phyloP scores from a whole-genome alignment of 2,888 invertebrate genomes.

The Eupeodes luniger region DNA sequence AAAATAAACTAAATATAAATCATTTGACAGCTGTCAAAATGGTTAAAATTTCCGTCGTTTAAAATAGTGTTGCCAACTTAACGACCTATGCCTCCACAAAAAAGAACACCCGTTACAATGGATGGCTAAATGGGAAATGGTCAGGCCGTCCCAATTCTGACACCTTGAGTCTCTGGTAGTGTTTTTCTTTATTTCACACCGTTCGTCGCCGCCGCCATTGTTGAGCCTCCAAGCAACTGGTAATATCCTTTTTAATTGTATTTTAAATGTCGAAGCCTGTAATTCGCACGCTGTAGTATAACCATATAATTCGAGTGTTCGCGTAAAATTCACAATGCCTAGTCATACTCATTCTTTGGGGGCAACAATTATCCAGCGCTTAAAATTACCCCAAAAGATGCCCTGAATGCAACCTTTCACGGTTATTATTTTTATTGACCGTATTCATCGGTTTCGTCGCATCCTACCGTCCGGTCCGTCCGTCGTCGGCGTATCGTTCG shows the following conservation, averaged over 20 bases:
- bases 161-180: slow-evolving; percentile 36
- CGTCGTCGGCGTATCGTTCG: slow-evolving; percentile 35
- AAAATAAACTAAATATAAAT: too few relatives aligned
- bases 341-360: slow-evolving; percentile 26
- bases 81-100: too few relatives aligned
- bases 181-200: not conserved
- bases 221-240: not conserved
- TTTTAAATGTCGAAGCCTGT: slow-evolving; percentile 65
- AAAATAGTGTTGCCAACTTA: too few relatives aligned
- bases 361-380: slow-evolving; percentile 66
- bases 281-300: slow-evolving; percentile 67
- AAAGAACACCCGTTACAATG: too few relatives aligned
- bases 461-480: not conserved
- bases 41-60: too few relatives aligned
- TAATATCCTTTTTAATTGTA: slow-evolving; percentile 59
- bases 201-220: too few relatives aligned
- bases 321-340: slow-evolving; percentile 32
- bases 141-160: slow-evolving; percentile 51
- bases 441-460: not conserved
- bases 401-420: slow-evolving; percentile 78
- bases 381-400: slow-evolving; percentile 52
- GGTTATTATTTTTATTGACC: slow-evolving; percentile 79
- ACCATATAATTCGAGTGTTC: slow-evolving; percentile 54
- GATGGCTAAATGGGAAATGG: not conserved
- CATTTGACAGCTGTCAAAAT: too few relatives aligned